These are phyloP conservation scores for Myoxocephalus aenaeus DNA, from an alignment of 2,797 vertebrate species.

Conservation along the genomic window DNA sequence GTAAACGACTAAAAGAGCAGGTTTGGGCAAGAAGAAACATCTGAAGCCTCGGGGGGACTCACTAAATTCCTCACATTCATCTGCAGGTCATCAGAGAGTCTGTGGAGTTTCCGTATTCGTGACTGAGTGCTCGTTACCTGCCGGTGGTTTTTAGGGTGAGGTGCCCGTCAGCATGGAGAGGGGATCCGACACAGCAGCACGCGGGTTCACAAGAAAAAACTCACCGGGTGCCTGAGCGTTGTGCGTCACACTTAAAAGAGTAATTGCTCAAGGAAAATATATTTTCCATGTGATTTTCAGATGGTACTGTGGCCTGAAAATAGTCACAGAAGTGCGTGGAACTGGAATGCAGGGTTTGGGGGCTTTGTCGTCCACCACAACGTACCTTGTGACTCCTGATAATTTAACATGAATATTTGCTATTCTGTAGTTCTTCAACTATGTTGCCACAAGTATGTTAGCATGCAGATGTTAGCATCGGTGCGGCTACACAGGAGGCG, in stretches of 20 bases:
- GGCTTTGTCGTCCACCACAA: slow-evolving; percentile 17
- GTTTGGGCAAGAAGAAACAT: slow-evolving; percentile 54
- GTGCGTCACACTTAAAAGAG: slow-evolving; percentile 52
- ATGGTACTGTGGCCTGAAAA: slow-evolving; percentile 57
- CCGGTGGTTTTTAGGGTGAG: neutral
- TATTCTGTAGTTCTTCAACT: neutral
- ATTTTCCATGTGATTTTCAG: slow-evolving; percentile 74
- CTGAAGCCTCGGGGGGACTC: slow-evolving; percentile 30
- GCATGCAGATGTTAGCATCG: neutral
- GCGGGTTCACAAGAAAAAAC: slow-evolving; percentile 44
- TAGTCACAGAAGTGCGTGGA: slow-evolving; percentile 44
- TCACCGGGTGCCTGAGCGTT: slow-evolving; percentile 17
- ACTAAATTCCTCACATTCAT: slow-evolving; percentile 49
- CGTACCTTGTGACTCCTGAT: slow-evolving; percentile 41
- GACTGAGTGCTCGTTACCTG: neutral
- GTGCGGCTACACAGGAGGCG: neutral
- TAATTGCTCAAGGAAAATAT: slow-evolving; percentile 60
- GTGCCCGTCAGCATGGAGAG: neutral
- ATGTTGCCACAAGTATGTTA: neutral
- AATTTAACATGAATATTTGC: slow-evolving; percentile 22
- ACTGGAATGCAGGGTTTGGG: slow-evolving; percentile 44
- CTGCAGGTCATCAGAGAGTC: slow-evolving; percentile 3
- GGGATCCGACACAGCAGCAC: neutral
- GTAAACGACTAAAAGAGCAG: slow-evolving; percentile 37
- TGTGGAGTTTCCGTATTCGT: neutral